Evolutionary conservation across 2,888 invertebrate genomes (phyloP), one percentile per base, ranked within the genome.

Genomic region (Morinoia aosen): DNA sequence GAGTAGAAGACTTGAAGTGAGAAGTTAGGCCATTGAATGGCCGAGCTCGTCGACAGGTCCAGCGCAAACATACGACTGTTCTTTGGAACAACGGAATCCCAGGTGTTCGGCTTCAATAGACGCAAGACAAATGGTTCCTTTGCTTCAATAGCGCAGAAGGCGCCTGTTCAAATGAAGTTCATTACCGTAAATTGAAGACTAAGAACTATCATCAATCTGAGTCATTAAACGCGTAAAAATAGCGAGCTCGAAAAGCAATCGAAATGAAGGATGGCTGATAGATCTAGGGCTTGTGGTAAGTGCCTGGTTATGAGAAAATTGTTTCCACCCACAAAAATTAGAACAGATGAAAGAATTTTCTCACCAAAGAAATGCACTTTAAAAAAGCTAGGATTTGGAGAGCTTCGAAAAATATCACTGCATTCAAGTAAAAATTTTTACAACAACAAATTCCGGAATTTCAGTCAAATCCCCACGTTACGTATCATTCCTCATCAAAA

Each of bases 1-100:
- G 48, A 90, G 48, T 16, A 19, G 90, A 48, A 90, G 48, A 39
- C n/a, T 39, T 90, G 39, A 48, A 40, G 90, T 19, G 90, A 90
- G 90, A 90, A 90, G 90, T 40, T 90, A 90, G 90, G 48, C 40
- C 48, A 90, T 90, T 90, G 90, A 90, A 90, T 40, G 19, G 90
- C 90, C 14, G 25, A 76, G 88, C 14, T 33, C 48, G 90, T 90
- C 90, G 90, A 90, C 90, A 90, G 90, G 90, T 19, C 12, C 39
- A 40, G 90, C 90, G 40, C 48, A 90, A 90, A 90, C 90, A 90
- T 48, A 48, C 90, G 39, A 12, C 48, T 90, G 40, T 48, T 90
- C 90, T 76, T 76, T 76, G 76, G 76, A 76, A 76, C 76, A 76
- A 76, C 76, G 76, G 76, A 76, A 76, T 76, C 76, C 76, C 33